phyloP scores from a whole-genome alignment of 2,888 invertebrate species.

The Orthosia gracilis region DNA sequence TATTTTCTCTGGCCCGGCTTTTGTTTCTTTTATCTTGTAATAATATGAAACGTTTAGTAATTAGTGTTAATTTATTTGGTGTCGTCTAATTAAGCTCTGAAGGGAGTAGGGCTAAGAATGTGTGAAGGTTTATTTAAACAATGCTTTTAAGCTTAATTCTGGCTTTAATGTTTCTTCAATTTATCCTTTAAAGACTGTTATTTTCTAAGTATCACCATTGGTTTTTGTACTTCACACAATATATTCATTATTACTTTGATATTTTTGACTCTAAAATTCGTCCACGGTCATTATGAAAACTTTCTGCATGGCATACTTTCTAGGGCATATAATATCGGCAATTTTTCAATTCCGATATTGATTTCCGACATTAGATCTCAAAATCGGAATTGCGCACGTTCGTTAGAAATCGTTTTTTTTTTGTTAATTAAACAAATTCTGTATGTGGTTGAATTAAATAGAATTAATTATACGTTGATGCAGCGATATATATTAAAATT shows the following conservation, averaged over 20 bases:
- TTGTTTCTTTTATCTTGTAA: conserved; percentile 31
- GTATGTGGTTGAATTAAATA: too few relatives aligned
- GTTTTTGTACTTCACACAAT: background rate
- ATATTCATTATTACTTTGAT: too few relatives aligned
- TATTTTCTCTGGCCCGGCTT: conserved; percentile 20
- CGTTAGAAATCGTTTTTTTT: too few relatives aligned
- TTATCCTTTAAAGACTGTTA: background rate
- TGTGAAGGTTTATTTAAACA: background rate
- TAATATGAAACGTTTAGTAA: conserved; percentile 21
- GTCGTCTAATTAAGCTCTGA: conserved; percentile 6
- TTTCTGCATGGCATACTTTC: background rate
- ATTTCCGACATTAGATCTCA: too few relatives aligned
- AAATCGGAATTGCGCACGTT: too few relatives aligned
- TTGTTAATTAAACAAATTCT: too few relatives aligned
- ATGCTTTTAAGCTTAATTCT: background rate
- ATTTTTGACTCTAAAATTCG: too few relatives aligned
- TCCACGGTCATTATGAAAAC: background rate
- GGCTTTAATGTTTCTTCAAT: background rate
- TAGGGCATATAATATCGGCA: too few relatives aligned
- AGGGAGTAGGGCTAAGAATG: background rate
- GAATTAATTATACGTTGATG: too few relatives aligned
- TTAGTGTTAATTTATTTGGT: conserved; percentile 34
- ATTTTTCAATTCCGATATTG: too few relatives aligned
- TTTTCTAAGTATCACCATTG: background rate
- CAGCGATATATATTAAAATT: too few relatives aligned